A percentile compares a stretch with the other conserved stretches of the same genome.
Conservation (phyloP, 2,113 vertebrate genomes). For the Morone saxatilis region DNA sequence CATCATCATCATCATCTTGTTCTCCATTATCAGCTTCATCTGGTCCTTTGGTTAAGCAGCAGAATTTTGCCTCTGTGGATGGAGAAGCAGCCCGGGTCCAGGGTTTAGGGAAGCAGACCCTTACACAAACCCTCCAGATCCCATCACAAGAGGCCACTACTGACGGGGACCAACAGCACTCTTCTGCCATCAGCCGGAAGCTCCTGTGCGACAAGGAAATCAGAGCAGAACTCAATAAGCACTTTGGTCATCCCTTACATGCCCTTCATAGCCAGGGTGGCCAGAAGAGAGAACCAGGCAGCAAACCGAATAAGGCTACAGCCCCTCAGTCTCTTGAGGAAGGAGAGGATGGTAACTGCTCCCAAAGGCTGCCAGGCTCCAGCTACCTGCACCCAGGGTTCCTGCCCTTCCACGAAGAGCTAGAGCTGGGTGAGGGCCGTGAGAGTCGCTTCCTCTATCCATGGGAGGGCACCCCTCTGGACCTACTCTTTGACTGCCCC, state of each 20-base stretch:
- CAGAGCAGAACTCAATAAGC: constrained; percentile 98
- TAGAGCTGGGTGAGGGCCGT: constrained; percentile 91
- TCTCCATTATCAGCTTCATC: constrained; percentile 80
- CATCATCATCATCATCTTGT: constrained; percentile 72
- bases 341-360: constrained; percentile 85
- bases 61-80: constrained; percentile 84
- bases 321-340: constrained; percentile 75
- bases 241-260: constrained; percentile 94
- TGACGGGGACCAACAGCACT: constrained; percentile 77
- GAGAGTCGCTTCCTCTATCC: constrained; percentile 92
- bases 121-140: constrained; percentile 59
- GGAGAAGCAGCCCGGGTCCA: constrained; percentile 83
- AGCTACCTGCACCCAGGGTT: constrained; percentile 94
- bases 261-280: constrained; percentile 84
- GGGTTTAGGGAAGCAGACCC: constrained; percentile 77
- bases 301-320: constrained; percentile 58
- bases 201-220: constrained; percentile 96
- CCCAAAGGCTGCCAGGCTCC: constrained; percentile 88
- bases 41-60: constrained; percentile 86
- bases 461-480: constrained; percentile 94
- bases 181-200: constrained; percentile 86
- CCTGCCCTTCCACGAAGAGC: constrained; percentile 88
- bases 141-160: constrained; percentile 69
- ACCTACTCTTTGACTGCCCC: constrained; percentile 93
- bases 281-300: constrained; percentile 68